phyloP scores from a whole-genome alignment of 2,888 invertebrate species.

The Himalopsyche kuldschensis region DNA sequence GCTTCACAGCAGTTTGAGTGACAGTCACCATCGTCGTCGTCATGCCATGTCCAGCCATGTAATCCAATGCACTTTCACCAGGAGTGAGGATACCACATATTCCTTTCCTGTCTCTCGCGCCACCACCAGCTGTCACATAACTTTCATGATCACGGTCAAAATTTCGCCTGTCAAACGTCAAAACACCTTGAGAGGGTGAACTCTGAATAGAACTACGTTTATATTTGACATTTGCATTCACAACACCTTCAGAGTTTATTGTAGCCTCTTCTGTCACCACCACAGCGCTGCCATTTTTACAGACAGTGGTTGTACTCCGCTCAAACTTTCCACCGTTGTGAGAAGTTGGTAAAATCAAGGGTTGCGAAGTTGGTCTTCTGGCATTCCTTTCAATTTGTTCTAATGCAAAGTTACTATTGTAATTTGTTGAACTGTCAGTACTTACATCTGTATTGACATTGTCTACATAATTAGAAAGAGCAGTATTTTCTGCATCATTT shows the following conservation, averaged over 20 bases:
- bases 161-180: slow-evolving; percentile 45
- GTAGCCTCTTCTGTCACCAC: slow-evolving; percentile 56
- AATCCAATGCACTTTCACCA: slow-evolving; percentile 46
- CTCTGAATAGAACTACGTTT: slow-evolving; percentile 52
- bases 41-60: slow-evolving; percentile 52
- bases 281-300: slow-evolving; percentile 53
- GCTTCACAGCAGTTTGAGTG: slow-evolving; percentile 54
- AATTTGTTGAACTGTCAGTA: not conserved
- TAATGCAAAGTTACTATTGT: not conserved
- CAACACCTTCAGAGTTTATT: slow-evolving; percentile 53
- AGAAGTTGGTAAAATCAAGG: slow-evolving; percentile 5
- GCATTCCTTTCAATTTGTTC: not conserved
- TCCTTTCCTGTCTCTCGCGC: slow-evolving; percentile 44
- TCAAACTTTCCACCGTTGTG: slow-evolving; percentile 52
- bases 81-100: slow-evolving; percentile 36
- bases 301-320: slow-evolving; percentile 52
- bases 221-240: slow-evolving; percentile 52
- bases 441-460: not conserved
- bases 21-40: slow-evolving; percentile 56
- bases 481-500: not conserved
- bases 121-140: slow-evolving; percentile 28
- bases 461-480: not conserved
- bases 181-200: slow-evolving; percentile 50
- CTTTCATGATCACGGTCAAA: slow-evolving; percentile 48
- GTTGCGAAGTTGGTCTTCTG: not conserved